A percentile compares a stretch with the other conserved stretches of the same genome.
Evolutionary conservation across 92 coral and sea anemone species (phyloP).

Genomic region (Porites rus): DNA sequence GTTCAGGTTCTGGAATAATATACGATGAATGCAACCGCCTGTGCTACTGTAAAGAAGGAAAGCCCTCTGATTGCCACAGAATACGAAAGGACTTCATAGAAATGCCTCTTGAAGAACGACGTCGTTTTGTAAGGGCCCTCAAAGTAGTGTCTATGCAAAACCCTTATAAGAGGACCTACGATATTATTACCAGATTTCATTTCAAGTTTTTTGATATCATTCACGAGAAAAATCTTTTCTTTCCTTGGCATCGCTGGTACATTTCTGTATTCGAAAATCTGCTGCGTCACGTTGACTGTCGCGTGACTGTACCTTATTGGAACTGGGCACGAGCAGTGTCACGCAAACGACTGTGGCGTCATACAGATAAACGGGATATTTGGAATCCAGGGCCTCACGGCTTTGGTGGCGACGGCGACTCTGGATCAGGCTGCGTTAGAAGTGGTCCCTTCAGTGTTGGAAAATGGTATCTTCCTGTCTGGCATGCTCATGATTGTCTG

Average conservation of each 20-base stretch:
- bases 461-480: conserved; percentile 68
- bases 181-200: conserved; percentile 59
- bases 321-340: conserved; percentile 85
- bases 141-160: conserved; percentile 63
- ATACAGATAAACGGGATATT: conserved; percentile 68
- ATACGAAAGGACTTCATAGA: conserved; percentile 84
- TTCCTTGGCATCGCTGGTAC: conserved; percentile 99
- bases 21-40: conserved; percentile 82
- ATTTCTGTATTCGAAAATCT: conserved; percentile 86
- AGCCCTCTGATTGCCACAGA: conserved; percentile 75
- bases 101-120: conserved; percentile 79
- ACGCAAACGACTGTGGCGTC: conserved; percentile 58
- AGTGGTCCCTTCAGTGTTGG: conserved; percentile 78
- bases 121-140: conserved; percentile 70
- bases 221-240: conserved; percentile 81
- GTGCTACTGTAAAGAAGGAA: conserved; percentile 71
- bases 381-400: conserved; percentile 89
- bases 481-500: conserved; percentile 57
- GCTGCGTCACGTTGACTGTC: conserved; percentile 84
- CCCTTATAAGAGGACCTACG: conserved; percentile 73
- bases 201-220: conserved; percentile 64
- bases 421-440: conserved; percentile 58
- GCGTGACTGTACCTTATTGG: conserved; percentile 96
- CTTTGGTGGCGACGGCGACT: conserved; percentile 85
- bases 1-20: conserved; percentile 32